Percentiles rank a stretch among this genome's conserved stretches.
These are phyloP conservation scores for Drymonia ruficornis DNA, from an alignment of 2,888 invertebrate genomes.

Conservation along the genomic window DNA sequence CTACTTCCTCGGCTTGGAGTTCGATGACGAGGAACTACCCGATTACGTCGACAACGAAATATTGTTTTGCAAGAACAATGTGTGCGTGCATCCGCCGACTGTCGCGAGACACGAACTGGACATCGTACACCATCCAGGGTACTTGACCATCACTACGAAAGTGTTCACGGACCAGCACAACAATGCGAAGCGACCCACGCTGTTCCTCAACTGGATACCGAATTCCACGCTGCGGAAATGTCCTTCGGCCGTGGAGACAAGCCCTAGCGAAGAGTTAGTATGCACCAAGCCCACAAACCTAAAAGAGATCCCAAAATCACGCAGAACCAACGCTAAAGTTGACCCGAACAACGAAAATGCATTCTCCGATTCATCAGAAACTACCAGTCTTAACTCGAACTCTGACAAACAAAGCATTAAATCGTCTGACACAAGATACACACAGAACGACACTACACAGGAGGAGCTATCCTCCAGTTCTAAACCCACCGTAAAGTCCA, in stretches of 20 bases:
- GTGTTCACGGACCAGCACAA: constrained; percentile 91
- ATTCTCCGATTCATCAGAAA: constrained; percentile 83
- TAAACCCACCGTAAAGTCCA: constrained; percentile 70
- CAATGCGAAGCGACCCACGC: constrained; percentile 90
- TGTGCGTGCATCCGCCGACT: constrained; percentile 97
- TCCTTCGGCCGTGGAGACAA: constrained; percentile 89
- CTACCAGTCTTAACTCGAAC: constrained; percentile 78
- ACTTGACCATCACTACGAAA: constrained; percentile 94
- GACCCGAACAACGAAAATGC: constrained; percentile 74
- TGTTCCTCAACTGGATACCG: constrained; percentile 97
- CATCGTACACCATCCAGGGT: constrained; percentile 95
- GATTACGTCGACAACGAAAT: constrained; percentile 93
- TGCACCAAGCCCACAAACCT: constrained; percentile 55
- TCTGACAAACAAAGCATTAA: constrained; percentile 81
- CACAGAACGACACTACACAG: constrained; percentile 72
- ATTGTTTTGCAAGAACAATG: constrained; percentile 97
- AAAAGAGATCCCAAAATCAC: constrained; percentile 55
- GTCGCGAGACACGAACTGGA: constrained; percentile 92
- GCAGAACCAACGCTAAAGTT: constrained; percentile 50
- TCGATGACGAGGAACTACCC: constrained; percentile 84
- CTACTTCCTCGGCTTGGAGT: constrained; percentile 90
- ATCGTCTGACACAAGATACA: constrained; percentile 72
- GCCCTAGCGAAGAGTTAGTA: constrained; percentile 73
- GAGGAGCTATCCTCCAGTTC: constrained; percentile 72
- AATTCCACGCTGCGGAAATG: constrained; percentile 95